Conservation (phyloP, 2,888 invertebrate species). For the Hyles lineata region DNA sequence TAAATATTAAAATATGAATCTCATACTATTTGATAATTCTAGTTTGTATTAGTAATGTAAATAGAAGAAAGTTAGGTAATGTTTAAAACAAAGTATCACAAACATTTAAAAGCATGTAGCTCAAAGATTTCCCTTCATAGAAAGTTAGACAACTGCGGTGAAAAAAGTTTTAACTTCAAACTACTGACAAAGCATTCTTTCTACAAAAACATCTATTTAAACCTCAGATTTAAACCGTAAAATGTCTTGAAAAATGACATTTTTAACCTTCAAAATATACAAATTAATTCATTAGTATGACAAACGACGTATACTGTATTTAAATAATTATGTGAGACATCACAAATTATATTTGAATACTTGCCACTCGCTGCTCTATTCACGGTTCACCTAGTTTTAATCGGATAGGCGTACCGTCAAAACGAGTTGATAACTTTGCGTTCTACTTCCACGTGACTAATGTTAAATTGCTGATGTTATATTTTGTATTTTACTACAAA, state of each 20-base stretch:
- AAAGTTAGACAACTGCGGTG: neutral
- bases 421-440: no score
- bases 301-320: no score
- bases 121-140: conserved; percentile 11
- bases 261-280: no score
- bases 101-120: neutral
- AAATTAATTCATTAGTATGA: neutral
- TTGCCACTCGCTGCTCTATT: no score
- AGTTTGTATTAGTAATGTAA: neutral
- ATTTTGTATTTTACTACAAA: no score
- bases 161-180: neutral
- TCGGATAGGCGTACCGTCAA: no score
- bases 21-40: neutral
- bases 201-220: neutral
- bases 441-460: no score
- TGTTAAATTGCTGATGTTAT: no score
- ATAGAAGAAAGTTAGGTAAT: neutral
- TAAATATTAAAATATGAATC: neutral
- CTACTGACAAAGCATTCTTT: neutral
- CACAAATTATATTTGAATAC: no score
- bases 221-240: neutral
- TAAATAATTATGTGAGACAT: no score
- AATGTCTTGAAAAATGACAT: neutral
- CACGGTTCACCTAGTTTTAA: no score
- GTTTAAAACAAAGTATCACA: neutral